Evolutionary conservation across 1,140 invertebrate genomes (phyloP).

Genomic region (Microvelia longipes): DNA sequence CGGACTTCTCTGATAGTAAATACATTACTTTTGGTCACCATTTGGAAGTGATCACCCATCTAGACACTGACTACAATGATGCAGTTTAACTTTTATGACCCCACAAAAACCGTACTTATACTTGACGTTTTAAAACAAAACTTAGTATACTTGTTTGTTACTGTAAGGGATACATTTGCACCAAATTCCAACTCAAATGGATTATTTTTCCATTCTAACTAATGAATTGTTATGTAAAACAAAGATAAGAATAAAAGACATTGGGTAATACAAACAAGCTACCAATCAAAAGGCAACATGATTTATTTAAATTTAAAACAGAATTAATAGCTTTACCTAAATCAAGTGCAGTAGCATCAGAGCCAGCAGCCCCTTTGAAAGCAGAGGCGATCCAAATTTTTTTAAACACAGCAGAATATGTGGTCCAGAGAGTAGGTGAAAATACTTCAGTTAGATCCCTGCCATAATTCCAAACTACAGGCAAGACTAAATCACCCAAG

Average conservation of each 20-base stretch:
- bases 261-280: too few species aligned
- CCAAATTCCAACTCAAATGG: background rate
- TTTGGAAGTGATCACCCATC: background rate
- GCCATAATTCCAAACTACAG: slow-evolving; percentile 33
- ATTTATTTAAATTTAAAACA: too few species aligned
- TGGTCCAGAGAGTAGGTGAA: slow-evolving; percentile 10
- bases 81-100: too few species aligned
- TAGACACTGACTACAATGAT: background rate
- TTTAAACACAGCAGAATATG: slow-evolving; percentile 33
- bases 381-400: slow-evolving; percentile 46
- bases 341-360: slow-evolving; percentile 36
- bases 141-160: too few species aligned
- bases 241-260: too few species aligned
- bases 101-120: too few species aligned
- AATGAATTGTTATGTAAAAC: background rate
- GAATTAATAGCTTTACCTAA: too few species aligned
- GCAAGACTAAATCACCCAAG: slow-evolving; percentile 36
- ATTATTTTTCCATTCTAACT: background rate
- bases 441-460: slow-evolving; percentile 10
- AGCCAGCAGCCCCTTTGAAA: slow-evolving; percentile 42
- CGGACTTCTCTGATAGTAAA: background rate
- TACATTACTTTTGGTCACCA: background rate
- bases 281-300: too few species aligned
- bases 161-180: background rate
- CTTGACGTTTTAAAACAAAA: too few species aligned